Base-by-base conservation (phyloP, 2,113 vertebrate species). In the Amblyornis subalaris region DNA sequence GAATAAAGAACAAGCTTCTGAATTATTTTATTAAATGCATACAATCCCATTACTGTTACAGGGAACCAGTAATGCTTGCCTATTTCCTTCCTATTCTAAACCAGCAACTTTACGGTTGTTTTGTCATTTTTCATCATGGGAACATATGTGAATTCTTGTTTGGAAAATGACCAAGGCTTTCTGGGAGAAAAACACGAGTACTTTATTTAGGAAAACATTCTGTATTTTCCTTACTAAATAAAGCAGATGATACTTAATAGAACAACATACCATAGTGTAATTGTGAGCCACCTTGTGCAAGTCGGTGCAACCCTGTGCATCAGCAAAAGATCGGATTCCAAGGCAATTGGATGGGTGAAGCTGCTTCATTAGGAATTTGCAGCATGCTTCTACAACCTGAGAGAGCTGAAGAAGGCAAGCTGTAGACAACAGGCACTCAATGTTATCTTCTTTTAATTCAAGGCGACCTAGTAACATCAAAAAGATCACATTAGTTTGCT, bases 341-440 rank as follows among this genome's bases (percentile, higher is more conserved):
- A 99, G 98, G 96, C 99, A 99, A 97, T 99, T 99, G 91, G 99
- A 99, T 0, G 99, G 99, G 86, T 99, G 99, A 96, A 99, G 99
- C 96, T 99, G 99, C 96, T 99, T 99, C 98, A 99, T 98, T 76
- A 99, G 98, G 97, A 99, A 99, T 66, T 98, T 98, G 85, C 99
- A 99, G 96, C 99, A 99, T 26, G 99, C 99, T 98, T 99, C 99
- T 71, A 99, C 98, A 92, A 99, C 99, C 10, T 99, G 98, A 18
- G 99, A 98, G 54, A 99, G 98, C 98, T 99, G 99, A 75, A 99
- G 98, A 76, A 99, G 98, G 95, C 99, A 99, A 73, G 99, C 99
- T 67, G 99, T 99, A 35, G 99, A 99, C 94, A 99, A 97, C 97
- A 99, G 97, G 93, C 98, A 98, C 97, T 99, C 99, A 61, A 99